Percentiles rank a stretch among this genome's conserved stretches.
Evolutionary conservation across 2,888 invertebrate species (phyloP).

Genomic region (Cataglyphis albicans): DNA sequence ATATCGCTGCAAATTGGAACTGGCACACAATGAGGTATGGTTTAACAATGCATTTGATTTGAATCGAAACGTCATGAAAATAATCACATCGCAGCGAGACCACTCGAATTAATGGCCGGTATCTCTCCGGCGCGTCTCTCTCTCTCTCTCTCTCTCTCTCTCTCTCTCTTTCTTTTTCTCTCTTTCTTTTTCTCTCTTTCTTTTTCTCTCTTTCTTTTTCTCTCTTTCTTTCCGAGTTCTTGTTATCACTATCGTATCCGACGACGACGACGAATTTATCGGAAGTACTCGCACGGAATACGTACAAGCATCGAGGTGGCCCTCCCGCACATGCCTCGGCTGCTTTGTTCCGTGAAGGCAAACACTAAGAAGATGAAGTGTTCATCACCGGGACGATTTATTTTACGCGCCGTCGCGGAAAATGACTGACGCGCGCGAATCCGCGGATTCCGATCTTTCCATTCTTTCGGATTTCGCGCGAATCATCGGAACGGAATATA

Average conservation of each 20-base stretch:
- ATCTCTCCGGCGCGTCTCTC: conserved; percentile 42
- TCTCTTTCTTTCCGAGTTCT: conserved; percentile 10
- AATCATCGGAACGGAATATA: conserved; percentile 38
- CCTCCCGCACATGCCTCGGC: conserved; percentile 35
- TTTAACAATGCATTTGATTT: conserved; percentile 80
- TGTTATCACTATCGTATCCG: conserved; percentile 6
- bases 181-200: conserved; percentile 25
- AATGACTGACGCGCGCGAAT: conserved; percentile 31
- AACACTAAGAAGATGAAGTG: conserved; percentile 64
- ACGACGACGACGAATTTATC: conserved; percentile 74
- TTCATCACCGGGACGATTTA: conserved; percentile 57
- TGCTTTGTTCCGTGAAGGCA: conserved; percentile 65
- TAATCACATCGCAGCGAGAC: conserved; percentile 78
- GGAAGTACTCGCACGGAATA: conserved; percentile 74
- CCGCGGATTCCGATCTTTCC: conserved; percentile 36
- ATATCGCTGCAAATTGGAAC: conserved; percentile 77
- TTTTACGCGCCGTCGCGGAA: conserved; percentile 44
- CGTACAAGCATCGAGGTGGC: conserved; percentile 58
- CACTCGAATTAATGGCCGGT: conserved; percentile 79
- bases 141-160: background rate
- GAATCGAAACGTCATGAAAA: conserved; percentile 82
- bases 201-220: conserved; percentile 5
- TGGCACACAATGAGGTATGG: conserved; percentile 77
- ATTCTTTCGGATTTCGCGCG: conserved; percentile 34
- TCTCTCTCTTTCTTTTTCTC: conserved; percentile 24